Base-by-base conservation (phyloP, 2,113 vertebrate genomes). In the Bettongia penicillata region DNA sequence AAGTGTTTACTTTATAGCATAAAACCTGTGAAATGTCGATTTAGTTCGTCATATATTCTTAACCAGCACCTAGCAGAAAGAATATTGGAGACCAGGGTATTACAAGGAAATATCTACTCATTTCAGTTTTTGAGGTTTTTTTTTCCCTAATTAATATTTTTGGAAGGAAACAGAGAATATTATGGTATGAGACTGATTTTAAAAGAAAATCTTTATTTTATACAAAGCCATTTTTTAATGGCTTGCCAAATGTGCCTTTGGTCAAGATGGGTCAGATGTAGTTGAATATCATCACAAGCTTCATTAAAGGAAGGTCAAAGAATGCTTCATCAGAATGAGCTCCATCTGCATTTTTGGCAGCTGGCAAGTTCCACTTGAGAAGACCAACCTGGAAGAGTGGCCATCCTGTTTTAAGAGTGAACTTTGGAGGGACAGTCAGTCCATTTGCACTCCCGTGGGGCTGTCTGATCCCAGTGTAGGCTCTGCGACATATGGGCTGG, bases 191-290 rank as follows among this genome's bases (percentile, higher is more conserved):
- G 51, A 91, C 93, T 97, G 90, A 91, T 96, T 97, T 98, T 90
- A 51, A 95, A 95, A 91, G 93, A 94, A 97, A 94, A 91, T 96
- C 92, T 93, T 97, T 91, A 95, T 97, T 95, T 96, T 96, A 96
- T 92, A 94, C 93, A 93, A 98, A 98, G 98, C 98, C 98, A 98
- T 98, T 93, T 96, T 1, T 96, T 95, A 68, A 96, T 94, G 97
- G 95, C 94, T 97, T 98, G 98, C 98, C 98, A 1, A 93, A 96
- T 96, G 98, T 99, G 98, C 98, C 98, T 99, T 98, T 97, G 95
- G 97, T 0, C 93, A 93, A 92, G 96, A n/a, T 84, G 94, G 89
- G n/a, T 92, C 57, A 95, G 93, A 90, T 51, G 51, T 93, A 92
- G 91, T 90, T 94, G 91, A 95, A 28, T 94, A 91, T 97, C 96